A percentile compares a stretch with the other conserved stretches of the same genome.
Evolutionary conservation across 2,888 invertebrate species (phyloP).

Genomic region (Halictus ligatus): DNA sequence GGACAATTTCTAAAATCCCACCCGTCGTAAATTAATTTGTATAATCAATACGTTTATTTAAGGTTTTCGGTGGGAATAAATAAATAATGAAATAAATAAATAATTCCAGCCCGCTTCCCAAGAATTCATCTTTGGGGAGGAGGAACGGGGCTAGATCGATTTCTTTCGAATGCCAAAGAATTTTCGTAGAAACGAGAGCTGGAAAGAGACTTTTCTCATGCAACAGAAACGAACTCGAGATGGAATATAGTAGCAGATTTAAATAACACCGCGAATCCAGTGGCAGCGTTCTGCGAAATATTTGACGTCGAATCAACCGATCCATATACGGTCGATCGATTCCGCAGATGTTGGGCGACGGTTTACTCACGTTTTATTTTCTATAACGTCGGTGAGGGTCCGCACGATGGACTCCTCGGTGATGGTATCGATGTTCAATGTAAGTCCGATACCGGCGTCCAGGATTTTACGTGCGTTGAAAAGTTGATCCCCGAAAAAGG

Average conservation of each 20-base stretch:
- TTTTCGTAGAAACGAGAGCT: background rate
- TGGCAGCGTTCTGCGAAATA: background rate
- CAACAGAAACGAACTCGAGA: background rate
- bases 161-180: background rate
- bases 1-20: background rate
- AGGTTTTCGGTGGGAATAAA: background rate
- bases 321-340: background rate
- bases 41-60: background rate
- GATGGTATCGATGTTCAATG: slow-evolving; percentile 76
- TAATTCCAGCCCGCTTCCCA: background rate
- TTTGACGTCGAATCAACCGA: background rate
- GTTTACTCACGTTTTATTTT: slow-evolving; percentile 73
- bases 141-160: background rate
- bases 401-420: slow-evolving; percentile 72
- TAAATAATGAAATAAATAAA: too few species aligned
- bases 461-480: slow-evolving; percentile 80
- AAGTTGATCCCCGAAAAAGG: slow-evolving; percentile 81
- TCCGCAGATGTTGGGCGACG: background rate
- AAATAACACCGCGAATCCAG: background rate
- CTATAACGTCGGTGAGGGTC: slow-evolving; percentile 71
- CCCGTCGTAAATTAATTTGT: background rate
- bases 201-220: background rate
- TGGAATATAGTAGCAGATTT: slow-evolving; percentile 1
- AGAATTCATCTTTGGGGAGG: background rate
- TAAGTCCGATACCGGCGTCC: slow-evolving; percentile 78